A percentile compares a stretch with the other conserved stretches of the same genome.
These are phyloP conservation scores for Cyprinus carpio DNA, from an alignment of 2,113 vertebrate genomes.

Conservation along the genomic window DNA sequence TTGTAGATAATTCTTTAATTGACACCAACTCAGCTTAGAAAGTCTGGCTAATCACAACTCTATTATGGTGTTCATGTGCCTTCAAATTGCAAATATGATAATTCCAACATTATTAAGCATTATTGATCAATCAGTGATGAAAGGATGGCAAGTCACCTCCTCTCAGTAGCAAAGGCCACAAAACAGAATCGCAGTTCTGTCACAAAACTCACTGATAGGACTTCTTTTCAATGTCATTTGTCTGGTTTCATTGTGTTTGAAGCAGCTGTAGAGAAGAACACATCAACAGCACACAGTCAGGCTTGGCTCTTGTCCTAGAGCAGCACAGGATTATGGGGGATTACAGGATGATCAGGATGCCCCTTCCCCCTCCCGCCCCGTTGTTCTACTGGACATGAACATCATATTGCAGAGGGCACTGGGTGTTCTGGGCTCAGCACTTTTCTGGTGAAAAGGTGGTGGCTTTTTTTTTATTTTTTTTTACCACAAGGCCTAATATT, in stretches of 20 bases:
- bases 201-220: slow-evolving; percentile 43
- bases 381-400: slow-evolving; percentile 56
- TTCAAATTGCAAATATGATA: too few species aligned
- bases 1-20: not conserved
- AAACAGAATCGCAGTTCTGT: not conserved
- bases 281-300: slow-evolving; percentile 48
- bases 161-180: not conserved
- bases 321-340: slow-evolving; percentile 75
- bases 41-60: not conserved
- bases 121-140: not conserved
- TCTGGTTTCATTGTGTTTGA: slow-evolving; percentile 50
- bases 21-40: not conserved
- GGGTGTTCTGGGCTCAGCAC: slow-evolving; percentile 35
- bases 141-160: not conserved
- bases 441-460: slow-evolving; percentile 55
- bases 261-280: slow-evolving; percentile 53
- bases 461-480: slow-evolving; percentile 49
- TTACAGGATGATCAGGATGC: slow-evolving; percentile 73
- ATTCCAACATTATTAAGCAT: too few species aligned
- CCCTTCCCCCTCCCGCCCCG: slow-evolving; percentile 28
- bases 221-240: slow-evolving; percentile 42
- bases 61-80: not conserved
- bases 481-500: slow-evolving; percentile 47
- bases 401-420: slow-evolving; percentile 41
- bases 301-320: slow-evolving; percentile 62